Conservation (phyloP, 2,888 invertebrate genomes). For the Euzetes globulus region DNA sequence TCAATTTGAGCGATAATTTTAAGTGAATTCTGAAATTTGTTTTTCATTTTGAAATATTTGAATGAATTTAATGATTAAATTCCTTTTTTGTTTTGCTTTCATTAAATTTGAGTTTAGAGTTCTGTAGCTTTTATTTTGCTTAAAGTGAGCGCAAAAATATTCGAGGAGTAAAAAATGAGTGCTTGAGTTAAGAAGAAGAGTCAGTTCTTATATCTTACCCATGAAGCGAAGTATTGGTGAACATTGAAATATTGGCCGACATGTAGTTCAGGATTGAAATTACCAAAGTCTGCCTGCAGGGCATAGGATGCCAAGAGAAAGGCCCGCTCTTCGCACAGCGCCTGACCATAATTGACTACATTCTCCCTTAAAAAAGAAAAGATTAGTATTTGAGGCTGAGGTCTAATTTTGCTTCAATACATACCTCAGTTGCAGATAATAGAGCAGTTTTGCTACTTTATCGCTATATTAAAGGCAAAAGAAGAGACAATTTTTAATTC, state of each 20-base stretch:
- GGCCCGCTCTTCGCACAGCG: slow-evolving; percentile 50
- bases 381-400: slow-evolving; percentile 3
- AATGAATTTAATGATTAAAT: too few relatives aligned
- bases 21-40: too few relatives aligned
- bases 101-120: too few relatives aligned
- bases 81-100: too few relatives aligned
- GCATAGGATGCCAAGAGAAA: slow-evolving; percentile 79
- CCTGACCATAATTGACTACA: slow-evolving; percentile 51
- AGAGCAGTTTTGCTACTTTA: slow-evolving; percentile 82
- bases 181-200: background rate
- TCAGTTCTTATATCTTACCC: slow-evolving; percentile 46
- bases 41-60: too few relatives aligned
- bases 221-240: slow-evolving; percentile 72
- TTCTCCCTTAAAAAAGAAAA: slow-evolving; percentile 60
- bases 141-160: background rate
- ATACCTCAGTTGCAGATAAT: slow-evolving; percentile 71
- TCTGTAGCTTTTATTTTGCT: too few relatives aligned
- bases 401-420: slow-evolving; percentile 8
- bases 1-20: too few relatives aligned
- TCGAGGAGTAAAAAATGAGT: background rate
- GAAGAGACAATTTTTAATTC: background rate
- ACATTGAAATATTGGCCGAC: slow-evolving; percentile 61
- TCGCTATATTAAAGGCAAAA: slow-evolving; percentile 54
- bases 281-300: slow-evolving; percentile 85
- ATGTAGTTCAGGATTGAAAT: slow-evolving; percentile 56